Base-by-base conservation (phyloP, 2,888 invertebrate species). In the Lordiphosa fenestrarum region DNA sequence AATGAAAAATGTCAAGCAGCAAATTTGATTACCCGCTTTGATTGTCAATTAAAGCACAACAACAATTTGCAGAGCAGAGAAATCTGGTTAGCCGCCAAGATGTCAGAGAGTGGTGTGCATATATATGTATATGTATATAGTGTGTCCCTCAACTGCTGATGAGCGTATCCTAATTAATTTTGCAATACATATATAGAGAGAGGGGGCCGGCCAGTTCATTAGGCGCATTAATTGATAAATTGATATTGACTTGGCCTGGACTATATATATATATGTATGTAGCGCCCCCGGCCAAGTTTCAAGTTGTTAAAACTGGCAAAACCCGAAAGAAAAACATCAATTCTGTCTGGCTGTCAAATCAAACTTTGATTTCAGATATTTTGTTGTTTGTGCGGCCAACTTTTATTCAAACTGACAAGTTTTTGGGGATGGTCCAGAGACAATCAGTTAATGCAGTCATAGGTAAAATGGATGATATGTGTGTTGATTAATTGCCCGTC, bases 1-100 rank as follows among this genome's bases (percentile, higher is more conserved):
- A 75, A 77, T 77, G 83, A 77, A 77, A 78, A 82, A 75, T 78
- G 77, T 75, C 80, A 71, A 75, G 80, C 73, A 72, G 83, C 69
- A 78, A 77, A 77, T 77, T 82, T 78, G 75, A 77, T 77, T 77
- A 82, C 64, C 60, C 61, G 76, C 77, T 82, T 82, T 77, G 77
- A 77, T 77, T 77, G 77, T 77, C 77, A 82, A 77, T 77, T 77
- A 82, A 77, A 78, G 70, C 63, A 38, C 59, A 77, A 60, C 80
- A 82, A 75, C 75, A 74, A 78, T 72, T 71, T 65, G 63, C 73
- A 42, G 57, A 51, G 58, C 41, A 30, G 42, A 48, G 57, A 65
- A 69, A 72, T 54, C 61, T 68, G 47, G 56, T 65, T 71, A 61
- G 62, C 53, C 64, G 64, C 64, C 62, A 30, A 41, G 49, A 19